A percentile compares a stretch with the other conserved stretches of the same genome.
Conservation (phyloP, 2,888 invertebrate species). For the Cerastoderma edule region DNA sequence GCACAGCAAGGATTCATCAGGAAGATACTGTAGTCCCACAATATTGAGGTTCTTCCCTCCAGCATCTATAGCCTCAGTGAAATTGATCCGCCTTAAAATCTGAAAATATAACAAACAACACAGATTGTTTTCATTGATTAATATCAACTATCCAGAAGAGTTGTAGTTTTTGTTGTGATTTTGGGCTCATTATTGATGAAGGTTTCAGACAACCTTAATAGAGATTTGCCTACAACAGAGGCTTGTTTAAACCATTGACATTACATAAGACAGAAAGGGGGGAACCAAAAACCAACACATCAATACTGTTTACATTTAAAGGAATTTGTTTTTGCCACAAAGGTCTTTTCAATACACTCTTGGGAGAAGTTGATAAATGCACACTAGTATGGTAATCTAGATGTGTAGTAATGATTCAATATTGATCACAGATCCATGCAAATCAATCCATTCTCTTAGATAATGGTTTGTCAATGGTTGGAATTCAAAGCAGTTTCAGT, state of each 20-base stretch:
- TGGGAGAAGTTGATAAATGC: too few relatives aligned
- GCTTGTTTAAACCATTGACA: background rate
- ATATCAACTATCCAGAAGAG: background rate
- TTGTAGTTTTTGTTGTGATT: background rate
- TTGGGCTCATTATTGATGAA: background rate
- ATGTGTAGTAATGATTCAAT: slow-evolving; percentile 11
- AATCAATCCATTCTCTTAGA: too few relatives aligned
- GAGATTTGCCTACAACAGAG: too few relatives aligned
- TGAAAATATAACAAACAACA: background rate
- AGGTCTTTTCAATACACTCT: too few relatives aligned
- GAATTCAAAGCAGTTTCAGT: slow-evolving; percentile 28
- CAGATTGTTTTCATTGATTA: background rate
- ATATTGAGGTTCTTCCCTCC: slow-evolving; percentile 55
- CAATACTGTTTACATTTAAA: too few relatives aligned
- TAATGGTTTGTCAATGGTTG: slow-evolving; percentile 31
- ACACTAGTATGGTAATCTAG: too few relatives aligned
- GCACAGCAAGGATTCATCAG: slow-evolving; percentile 80
- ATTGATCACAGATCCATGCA: slow-evolving; percentile 29
- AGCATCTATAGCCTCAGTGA: slow-evolving; percentile 27
- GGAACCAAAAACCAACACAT: too few relatives aligned
- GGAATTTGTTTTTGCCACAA: too few relatives aligned
- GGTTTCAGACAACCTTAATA: too few relatives aligned
- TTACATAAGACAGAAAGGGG: slow-evolving; percentile 25
- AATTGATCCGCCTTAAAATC: slow-evolving; percentile 17
- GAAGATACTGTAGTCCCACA: slow-evolving; percentile 76